Percentiles rank a stretch among this genome's conserved stretches.
Evolutionary conservation across 2,113 vertebrate genomes (phyloP).

Genomic region (Saccopteryx leptura): DNA sequence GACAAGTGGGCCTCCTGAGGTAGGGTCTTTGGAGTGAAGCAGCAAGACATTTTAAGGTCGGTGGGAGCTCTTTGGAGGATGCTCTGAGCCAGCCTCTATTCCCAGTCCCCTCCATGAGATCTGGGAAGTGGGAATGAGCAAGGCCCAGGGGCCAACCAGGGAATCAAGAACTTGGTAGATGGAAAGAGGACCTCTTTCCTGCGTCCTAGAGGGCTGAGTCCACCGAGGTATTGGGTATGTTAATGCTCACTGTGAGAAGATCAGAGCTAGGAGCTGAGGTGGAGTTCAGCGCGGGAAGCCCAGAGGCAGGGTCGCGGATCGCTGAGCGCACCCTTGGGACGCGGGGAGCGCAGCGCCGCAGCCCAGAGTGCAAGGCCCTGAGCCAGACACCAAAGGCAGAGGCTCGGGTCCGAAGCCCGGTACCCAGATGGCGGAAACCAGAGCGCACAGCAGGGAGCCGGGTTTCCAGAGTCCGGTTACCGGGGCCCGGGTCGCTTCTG

Average conservation of each 20-base stretch:
- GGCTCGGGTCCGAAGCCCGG: neutral
- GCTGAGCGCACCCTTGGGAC: neutral
- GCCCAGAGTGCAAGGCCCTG: neutral
- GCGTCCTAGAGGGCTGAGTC: neutral
- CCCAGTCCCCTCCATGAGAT: neutral
- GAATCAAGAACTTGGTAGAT: neutral
- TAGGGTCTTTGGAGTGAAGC: neutral
- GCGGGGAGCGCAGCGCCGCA: neutral
- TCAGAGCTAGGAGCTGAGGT: neutral
- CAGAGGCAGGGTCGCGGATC: neutral
- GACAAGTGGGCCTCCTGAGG: neutral
- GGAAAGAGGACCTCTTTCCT: neutral
- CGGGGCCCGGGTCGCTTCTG: neutral
- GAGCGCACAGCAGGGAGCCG: neutral
- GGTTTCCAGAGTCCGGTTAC: constrained; percentile 28
- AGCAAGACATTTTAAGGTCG: neutral
- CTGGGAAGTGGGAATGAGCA: neutral
- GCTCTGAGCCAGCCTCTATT: neutral
- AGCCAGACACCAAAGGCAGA: neutral
- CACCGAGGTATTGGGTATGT: neutral
- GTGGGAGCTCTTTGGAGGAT: neutral
- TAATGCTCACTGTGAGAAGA: neutral
- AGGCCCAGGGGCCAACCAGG: neutral
- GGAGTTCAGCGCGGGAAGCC: neutral
- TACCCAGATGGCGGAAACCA: neutral